Evolutionary conservation across 2,888 invertebrate species (phyloP).

Genomic region (Eremobia ochroleuca): DNA sequence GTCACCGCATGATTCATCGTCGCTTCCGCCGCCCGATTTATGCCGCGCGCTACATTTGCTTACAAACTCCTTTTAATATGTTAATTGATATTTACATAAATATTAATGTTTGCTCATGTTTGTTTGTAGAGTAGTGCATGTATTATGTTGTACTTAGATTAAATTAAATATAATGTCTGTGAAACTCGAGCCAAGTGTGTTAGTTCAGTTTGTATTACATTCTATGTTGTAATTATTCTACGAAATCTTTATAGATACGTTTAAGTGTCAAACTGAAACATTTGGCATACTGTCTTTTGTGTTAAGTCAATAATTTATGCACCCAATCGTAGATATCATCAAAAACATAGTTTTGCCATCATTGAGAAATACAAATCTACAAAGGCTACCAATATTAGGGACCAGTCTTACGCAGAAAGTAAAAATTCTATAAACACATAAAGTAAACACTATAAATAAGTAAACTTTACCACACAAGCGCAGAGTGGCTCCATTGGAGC

Average conservation of each 20-base stretch:
- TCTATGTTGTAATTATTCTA: not conserved
- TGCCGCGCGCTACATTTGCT: slow-evolving; percentile 61
- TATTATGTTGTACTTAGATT: slow-evolving; percentile 44
- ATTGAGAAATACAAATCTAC: not conserved
- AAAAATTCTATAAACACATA: not conserved
- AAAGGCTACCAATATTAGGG: not conserved
- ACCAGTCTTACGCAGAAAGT: not conserved
- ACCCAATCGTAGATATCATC: not conserved
- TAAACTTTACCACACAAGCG: slow-evolving; percentile 19
- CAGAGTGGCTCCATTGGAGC: slow-evolving; percentile 40
- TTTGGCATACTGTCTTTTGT: not conserved
- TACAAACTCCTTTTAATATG: slow-evolving; percentile 69
- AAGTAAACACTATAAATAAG: not conserved
- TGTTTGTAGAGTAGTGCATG: slow-evolving; percentile 59
- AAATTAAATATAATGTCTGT: slow-evolving; percentile 30
- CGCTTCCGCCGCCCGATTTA: slow-evolving; percentile 67
- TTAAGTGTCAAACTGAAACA: not conserved
- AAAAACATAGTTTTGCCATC: not conserved
- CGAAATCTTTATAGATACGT: not conserved
- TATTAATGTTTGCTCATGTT: slow-evolving; percentile 67
- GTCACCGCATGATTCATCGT: slow-evolving; percentile 67
- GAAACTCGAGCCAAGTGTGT: slow-evolving; percentile 11
- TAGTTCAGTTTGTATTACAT: slow-evolving; percentile 5
- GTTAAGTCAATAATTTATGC: not conserved
- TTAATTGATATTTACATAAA: slow-evolving; percentile 70